Base-by-base conservation (phyloP, 2,797 vertebrate species). In the Scomberomorus guttatus region DNA sequence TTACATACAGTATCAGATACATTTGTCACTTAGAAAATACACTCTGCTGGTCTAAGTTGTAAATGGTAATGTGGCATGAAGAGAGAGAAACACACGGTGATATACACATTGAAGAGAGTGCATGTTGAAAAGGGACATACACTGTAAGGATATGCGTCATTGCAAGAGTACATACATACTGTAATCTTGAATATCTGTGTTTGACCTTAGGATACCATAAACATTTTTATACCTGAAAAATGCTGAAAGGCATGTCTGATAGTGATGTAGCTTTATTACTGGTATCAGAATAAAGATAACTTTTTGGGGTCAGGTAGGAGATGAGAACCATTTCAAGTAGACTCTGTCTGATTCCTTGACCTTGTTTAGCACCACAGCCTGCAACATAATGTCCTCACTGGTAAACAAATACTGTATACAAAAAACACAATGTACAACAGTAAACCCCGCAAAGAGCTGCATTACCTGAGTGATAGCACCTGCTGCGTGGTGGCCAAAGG, bases 391-490 rank as follows among this genome's bases (percentile, higher is more conserved):
- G 11, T 11, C 34, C 4, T 14, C 2, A 13, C 5, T 37, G 7
- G 17, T 50, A 59, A 55, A n/a, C 4, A 67, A 14, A 67, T 2
- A 18, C 6, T 39, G 25, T 9, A 11, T 37, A 37, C 37, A 7
- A 59, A 54, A 64, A 59, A 9, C 2, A 5, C 34, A 52, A 6
- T 32, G 5, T 32, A 5, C 5, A 6, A 27, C 51, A 67, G 20
- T 46, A 72, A 69, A 64, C 12, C 3, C n/a, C 27, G 27, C 42
- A 50, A 56, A 58, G 3, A 46, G 15, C 71, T 18, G 29, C 17
- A 25, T 84, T 87, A 90, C 84, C 88, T 87, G 75, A 10, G n/a
- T 61, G 59, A 67, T 7, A 51, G 51, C 72, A 58, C 69, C 74
- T 70, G 66, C 65, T 59, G 68, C 54, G 52, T 79, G 82, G 69